Base-by-base conservation (phyloP, 92 coral and sea anemone species). In the Parazoanthus swiftii region DNA sequence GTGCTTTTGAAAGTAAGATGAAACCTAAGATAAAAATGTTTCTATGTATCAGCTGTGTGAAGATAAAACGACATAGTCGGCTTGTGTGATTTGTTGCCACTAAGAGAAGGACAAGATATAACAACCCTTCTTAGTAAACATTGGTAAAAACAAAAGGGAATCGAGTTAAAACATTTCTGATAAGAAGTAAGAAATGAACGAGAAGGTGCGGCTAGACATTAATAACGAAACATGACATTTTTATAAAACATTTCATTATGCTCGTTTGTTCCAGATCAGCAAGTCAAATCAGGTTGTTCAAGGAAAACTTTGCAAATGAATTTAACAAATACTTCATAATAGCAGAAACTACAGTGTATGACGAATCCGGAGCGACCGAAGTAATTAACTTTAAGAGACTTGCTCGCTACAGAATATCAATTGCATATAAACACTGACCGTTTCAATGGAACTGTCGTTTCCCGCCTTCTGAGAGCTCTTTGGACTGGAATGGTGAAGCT, bases 381-480 rank as follows among this genome's bases (percentile, higher is more conserved):
- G 68, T 63, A 63, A 63, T 63, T 63, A 18, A 74, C 33, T 71
- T 13, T 25, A 72, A 72, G 7, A 72, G 76, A 29, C 37, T 72
- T 25, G 10, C 38, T 71, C 18, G 37, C 16, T 26, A 11, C 76
- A 18, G 8, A 79, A 16, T 6, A 70, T 23, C 63, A 50, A 20
- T 21, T n/a, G 48, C 23, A 20, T 10, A 50, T 36, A 84, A 71
- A 54, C 87, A 81, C 87, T 84, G 75, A 84, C 87, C 87, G 87
- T 84, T 72, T 84, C 87, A 29, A 8, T 84, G 6, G 79, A 71
- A 42, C 54, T 20, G 59, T 72, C 78, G 7, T 72, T 84, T 35
- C 33, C 33, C 33, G 43, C 37, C 67, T 84, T 84, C 48, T 35
- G 75, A 42, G 63, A 20, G 46, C 6, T 29, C 70, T 84, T 84